Base-by-base conservation (phyloP, 1,140 invertebrate species). In the Pectinophora gossypiella region DNA sequence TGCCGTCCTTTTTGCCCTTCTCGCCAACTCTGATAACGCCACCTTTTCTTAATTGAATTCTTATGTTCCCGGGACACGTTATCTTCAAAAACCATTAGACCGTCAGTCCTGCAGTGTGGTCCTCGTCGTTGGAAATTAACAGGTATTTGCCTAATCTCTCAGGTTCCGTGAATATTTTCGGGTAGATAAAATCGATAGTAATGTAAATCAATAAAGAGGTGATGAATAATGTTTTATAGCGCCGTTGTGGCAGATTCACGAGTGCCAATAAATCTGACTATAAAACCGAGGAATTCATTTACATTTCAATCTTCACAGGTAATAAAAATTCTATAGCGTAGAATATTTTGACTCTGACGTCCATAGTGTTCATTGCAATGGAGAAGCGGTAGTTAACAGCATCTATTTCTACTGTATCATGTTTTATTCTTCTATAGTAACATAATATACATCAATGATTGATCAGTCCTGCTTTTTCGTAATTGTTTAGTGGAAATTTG, bases 21-120 rank as follows among this genome's bases (percentile, higher is more conserved):
- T 66, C 64, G 66, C 66, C 62, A 66, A 68, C 62, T 60, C 66
- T 72, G 82, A 85, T 85, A 85, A 82, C 75, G 58, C 58, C 54
- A 72, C 74, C 76, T 72, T 76, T 7, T 64, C 70, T 72, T 85
- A 85, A 85, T 85, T 80, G 79, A 77, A 50, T 80, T 79, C 76
- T 74, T 59, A 71, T 85, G 79, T 85, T 72, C 56, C 59, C 44
- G n/a, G 48, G 67, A 61, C 64, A 62, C 55, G 62, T 85, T 83
- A 85, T 85, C 78, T 54, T 54, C 55, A 54, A 71, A 83, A 70
- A 68, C 64, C 68, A 79, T 80, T 76, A 67, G 61, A 46, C 45
- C 59, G 45, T 49, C 56, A 62, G 38, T 56, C 48, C 43, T 59
- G 55, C 69, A 6, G 10, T 10, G 13, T 40, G 10, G 38, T 76